phyloP scores from a whole-genome alignment of 37 sponge, comb jelly and placozoan genomes.

The Theonella swinhoei region DNA sequence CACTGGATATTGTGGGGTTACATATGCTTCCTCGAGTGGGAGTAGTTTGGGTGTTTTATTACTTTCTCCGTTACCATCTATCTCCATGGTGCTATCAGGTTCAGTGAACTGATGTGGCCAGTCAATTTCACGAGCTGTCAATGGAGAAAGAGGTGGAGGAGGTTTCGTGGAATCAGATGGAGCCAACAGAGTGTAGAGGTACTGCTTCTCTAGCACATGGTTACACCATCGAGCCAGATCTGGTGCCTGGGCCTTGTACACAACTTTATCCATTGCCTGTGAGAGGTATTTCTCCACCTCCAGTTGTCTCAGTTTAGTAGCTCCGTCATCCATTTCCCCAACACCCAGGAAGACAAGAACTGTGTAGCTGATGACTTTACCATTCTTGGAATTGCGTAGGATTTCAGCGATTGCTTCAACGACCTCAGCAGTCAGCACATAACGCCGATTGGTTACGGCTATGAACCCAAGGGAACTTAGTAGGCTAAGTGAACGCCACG shows the following conservation, averaged over 20 bases:
- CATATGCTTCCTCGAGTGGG: slow-evolving; percentile 35
- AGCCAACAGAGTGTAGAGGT: slow-evolving; percentile 54
- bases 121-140: background rate
- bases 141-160: background rate
- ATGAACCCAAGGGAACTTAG: slow-evolving; percentile 78
- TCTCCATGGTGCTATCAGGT: background rate
- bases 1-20: slow-evolving; percentile 33
- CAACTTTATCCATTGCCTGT: slow-evolving; percentile 36
- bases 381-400: slow-evolving; percentile 30
- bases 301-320: slow-evolving; percentile 21
- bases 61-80: background rate
- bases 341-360: slow-evolving; percentile 59
- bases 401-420: slow-evolving; percentile 27
- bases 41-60: slow-evolving; percentile 1
- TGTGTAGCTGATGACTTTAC: slow-evolving; percentile 67
- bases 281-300: slow-evolving; percentile 19
- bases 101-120: background rate
- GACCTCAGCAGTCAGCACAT: slow-evolving; percentile 44
- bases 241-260: slow-evolving; percentile 12
- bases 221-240: slow-evolving; percentile 73
- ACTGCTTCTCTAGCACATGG: slow-evolving; percentile 66
- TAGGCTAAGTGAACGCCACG: slow-evolving; percentile 72
- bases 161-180: background rate
- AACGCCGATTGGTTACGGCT: slow-evolving; percentile 56
- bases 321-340: slow-evolving; percentile 59